Conservation (phyloP, 92 coral and sea anemone genomes). For the Desmophyllum pertusum region DNA sequence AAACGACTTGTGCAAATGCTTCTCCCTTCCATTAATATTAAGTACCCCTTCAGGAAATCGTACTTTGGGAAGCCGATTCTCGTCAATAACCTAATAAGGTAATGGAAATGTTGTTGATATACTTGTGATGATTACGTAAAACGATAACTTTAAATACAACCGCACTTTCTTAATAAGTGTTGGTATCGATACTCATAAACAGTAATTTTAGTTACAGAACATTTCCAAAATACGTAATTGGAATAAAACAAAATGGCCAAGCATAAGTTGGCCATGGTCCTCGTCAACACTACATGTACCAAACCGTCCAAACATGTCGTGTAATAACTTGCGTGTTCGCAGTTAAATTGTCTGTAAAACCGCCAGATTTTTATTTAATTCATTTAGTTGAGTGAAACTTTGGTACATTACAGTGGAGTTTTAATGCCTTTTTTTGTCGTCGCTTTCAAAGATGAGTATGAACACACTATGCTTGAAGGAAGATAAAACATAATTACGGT, state of each 20-base stretch:
- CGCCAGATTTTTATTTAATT: background rate
- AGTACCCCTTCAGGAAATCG: too few species aligned
- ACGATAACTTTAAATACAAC: background rate
- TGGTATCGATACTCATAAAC: too few species aligned
- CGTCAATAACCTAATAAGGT: background rate
- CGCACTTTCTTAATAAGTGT: background rate
- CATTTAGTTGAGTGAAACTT: background rate
- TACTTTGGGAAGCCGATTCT: too few species aligned
- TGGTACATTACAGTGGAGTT: background rate
- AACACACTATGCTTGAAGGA: too few species aligned
- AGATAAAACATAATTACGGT: background rate
- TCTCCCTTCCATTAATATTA: background rate
- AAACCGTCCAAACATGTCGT: background rate
- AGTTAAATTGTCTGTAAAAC: slow-evolving; percentile 13
- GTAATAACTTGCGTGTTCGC: background rate
- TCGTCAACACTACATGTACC: background rate
- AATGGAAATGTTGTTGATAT: background rate
- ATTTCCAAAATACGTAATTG: background rate
- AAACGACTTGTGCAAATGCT: background rate
- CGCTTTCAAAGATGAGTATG: background rate
- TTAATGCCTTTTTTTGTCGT: background rate
- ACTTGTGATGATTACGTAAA: background rate
- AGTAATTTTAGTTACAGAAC: background rate
- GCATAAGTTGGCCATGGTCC: background rate
- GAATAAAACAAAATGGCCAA: background rate